Conservation (phyloP, 1,140 invertebrate species). For the Argopecten irradians region DNA sequence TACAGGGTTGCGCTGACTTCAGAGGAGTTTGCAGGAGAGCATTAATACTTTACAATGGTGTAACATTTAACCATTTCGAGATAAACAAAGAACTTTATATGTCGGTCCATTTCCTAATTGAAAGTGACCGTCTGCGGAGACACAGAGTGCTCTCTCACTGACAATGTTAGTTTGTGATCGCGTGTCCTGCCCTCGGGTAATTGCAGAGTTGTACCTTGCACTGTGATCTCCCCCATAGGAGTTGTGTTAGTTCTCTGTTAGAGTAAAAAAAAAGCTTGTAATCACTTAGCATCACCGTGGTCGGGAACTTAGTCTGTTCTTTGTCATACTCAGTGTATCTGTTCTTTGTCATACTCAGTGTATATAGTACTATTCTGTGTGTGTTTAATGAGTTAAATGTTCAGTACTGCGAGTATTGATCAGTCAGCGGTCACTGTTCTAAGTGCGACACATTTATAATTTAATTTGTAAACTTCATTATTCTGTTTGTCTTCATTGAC, state of each 20-base stretch:
- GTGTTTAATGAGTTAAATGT: too few species aligned
- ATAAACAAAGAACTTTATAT: neutral
- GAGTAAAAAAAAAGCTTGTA: neutral
- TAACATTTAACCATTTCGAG: neutral
- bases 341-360: too few species aligned
- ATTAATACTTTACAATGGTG: neutral
- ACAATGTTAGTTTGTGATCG: neutral
- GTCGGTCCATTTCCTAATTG: neutral
- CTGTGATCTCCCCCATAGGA: neutral
- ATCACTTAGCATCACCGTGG: neutral
- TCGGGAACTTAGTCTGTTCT: too few species aligned
- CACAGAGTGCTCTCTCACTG: neutral
- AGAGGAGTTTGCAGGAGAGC: too few species aligned
- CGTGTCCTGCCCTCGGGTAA: neutral
- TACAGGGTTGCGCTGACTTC: too few species aligned
- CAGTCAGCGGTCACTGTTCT: too few species aligned
- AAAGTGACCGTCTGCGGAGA: neutral
- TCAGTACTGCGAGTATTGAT: too few species aligned
- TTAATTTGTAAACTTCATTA: too few species aligned
- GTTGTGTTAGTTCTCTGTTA: neutral
- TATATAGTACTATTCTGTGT: too few species aligned
- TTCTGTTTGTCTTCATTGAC: too few species aligned
- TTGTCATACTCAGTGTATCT: too few species aligned
- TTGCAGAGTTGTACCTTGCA: neutral
- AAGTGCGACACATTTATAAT: too few species aligned